Base-by-base conservation (phyloP, 2,888 invertebrate species). In the Coleophora deauratella region DNA sequence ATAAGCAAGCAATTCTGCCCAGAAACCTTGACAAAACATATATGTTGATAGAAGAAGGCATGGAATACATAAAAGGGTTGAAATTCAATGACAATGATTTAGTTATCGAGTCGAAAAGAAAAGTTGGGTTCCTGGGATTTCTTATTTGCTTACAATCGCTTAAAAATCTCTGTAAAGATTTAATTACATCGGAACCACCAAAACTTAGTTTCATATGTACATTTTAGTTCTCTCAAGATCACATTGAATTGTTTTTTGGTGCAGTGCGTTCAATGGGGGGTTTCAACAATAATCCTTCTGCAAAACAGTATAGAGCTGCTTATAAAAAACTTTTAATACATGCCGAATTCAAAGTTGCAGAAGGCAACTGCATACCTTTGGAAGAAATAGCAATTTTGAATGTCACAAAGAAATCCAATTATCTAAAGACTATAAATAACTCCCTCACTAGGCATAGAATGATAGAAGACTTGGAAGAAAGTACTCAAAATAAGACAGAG, bases 351-450 rank as follows among this genome's bases (percentile, higher is more conserved):
- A 40, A 38, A 33, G 36, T 39, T 14, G 28, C 35, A 9, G 38
- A 42, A 27, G 38, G 39, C 33, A 42, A 42, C 34, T 42, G 38
- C 33, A 28, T 39, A 32, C 36, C 35, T 32, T 15, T 42, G 9
- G 42, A 42, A 39, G 28, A 42, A 35, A n/a, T n/a, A n/a, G n/a
- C n/a, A n/a, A n/a, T n/a, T n/a, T n/a, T n/a, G n/a, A n/a, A n/a
- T n/a, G n/a, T n/a, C n/a, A n/a, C n/a, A n/a, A n/a, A n/a, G n/a
- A n/a, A n/a, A n/a, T n/a, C n/a, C n/a, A n/a, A n/a, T n/a, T n/a
- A n/a, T n/a, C n/a, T n/a, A n/a, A n/a, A n/a, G n/a, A n/a, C n/a
- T n/a, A n/a, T n/a, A n/a, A n/a, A n/a, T n/a, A n/a, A n/a, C n/a
- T n/a, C n/a, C n/a, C n/a, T n/a, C n/a, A n/a, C n/a, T n/a, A n/a